Evolutionary conservation across 2,888 invertebrate genomes (phyloP).

Genomic region (Limenitis camilla): DNA sequence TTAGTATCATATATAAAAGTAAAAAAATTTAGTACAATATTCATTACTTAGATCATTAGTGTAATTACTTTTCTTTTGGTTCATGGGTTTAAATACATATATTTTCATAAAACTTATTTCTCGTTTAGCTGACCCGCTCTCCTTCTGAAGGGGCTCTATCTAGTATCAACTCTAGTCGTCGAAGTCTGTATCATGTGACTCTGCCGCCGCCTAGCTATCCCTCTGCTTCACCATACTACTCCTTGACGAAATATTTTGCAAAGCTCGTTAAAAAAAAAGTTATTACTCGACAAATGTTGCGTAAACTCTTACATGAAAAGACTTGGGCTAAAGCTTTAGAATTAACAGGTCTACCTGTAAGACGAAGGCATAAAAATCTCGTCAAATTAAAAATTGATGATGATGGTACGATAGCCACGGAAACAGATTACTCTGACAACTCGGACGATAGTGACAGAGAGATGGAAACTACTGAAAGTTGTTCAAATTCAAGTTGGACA

Average conservation of each 20-base stretch:
- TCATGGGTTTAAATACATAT: background rate
- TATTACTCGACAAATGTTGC: constrained; percentile 81
- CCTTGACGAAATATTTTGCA: constrained; percentile 84
- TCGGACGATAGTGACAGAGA: constrained; percentile 51
- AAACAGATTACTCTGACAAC: constrained; percentile 59
- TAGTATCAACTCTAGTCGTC: constrained; percentile 70
- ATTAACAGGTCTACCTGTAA: constrained; percentile 59
- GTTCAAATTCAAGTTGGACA: constrained; percentile 53
- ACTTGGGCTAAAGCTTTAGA: constrained; percentile 69
- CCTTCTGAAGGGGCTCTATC: constrained; percentile 72
- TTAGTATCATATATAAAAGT: too few species aligned
- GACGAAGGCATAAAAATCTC: constrained; percentile 61
- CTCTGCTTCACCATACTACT: constrained; percentile 84
- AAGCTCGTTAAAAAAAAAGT: constrained; percentile 82
- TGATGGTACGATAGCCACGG: constrained; percentile 60
- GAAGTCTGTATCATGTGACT: constrained; percentile 75
- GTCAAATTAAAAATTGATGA: constrained; percentile 58
- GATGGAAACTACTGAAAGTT: constrained; percentile 58
- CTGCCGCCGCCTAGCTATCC: constrained; percentile 84
- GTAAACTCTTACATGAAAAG: constrained; percentile 81
- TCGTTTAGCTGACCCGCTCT: constrained; percentile 68
- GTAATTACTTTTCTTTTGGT: background rate
- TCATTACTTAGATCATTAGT: background rate
- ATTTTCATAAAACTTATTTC: constrained; percentile 37
- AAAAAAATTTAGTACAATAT: too few species aligned